Conservation (phyloP, 2,113 vertebrate genomes). For the Chelonoidis abingdonii region DNA sequence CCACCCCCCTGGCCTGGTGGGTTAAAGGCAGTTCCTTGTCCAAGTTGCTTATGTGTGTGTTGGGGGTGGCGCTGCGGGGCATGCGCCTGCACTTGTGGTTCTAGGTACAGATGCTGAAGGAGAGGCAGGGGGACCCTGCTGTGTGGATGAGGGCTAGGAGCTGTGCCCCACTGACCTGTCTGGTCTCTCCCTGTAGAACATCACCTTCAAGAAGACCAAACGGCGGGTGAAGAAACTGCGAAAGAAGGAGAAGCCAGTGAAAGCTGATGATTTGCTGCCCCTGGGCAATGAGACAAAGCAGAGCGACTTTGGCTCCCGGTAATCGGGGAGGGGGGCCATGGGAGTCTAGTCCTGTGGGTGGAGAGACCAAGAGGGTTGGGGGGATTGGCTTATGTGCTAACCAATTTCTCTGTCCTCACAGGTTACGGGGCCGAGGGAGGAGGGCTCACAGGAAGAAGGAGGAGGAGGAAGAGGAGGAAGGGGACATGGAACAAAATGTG, state of each 20-base stretch:
- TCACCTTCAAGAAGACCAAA: slow-evolving; percentile 90
- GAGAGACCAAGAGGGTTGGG: background rate
- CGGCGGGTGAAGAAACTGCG: slow-evolving; percentile 87
- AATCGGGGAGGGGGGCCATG: background rate
- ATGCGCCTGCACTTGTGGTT: background rate
- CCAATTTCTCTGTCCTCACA: background rate
- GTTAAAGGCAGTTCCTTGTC: background rate
- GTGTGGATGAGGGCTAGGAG: background rate
- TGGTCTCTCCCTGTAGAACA: slow-evolving; percentile 26
- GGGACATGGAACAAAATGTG: background rate
- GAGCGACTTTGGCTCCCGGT: slow-evolving; percentile 90
- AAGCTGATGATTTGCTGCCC: slow-evolving; percentile 69
- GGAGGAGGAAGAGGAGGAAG: background rate
- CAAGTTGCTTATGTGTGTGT: background rate
- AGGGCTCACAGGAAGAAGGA: slow-evolving; percentile 7
- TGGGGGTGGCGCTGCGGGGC: rapidly evolving
- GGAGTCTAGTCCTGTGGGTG: background rate
- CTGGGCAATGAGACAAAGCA: slow-evolving; percentile 77
- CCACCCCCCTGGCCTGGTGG: background rate
- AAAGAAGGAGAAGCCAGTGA: slow-evolving; percentile 83
- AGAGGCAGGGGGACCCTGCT: background rate
- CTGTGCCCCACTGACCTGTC: background rate
- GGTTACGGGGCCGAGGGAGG: slow-evolving; percentile 76
- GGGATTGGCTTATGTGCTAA: background rate
- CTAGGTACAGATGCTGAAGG: background rate